Evolutionary conservation across 2,113 vertebrate genomes (phyloP), one percentile per base, ranked within the genome.

Genomic region (Gyps fulvus): DNA sequence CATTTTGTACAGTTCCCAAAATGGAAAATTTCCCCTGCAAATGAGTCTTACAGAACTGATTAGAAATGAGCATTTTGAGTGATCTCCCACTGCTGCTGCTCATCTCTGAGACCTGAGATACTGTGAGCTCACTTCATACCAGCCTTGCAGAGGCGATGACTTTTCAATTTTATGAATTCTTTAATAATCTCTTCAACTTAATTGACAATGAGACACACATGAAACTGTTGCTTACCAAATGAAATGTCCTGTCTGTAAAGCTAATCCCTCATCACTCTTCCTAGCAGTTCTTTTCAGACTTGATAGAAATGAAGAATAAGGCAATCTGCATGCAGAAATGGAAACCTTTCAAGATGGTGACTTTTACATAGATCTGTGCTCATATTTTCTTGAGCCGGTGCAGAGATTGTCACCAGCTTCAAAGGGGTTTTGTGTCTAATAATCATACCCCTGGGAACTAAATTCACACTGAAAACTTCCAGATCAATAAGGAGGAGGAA

Each of bases 11-110:
- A 7, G 15, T 19, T 65, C 79, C 78, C 40, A 59, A 50, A 34
- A 85, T 23, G 84, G 72, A 69, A 93, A 91, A 65, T 77, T 27
- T 80, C 54, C 87, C 23, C 62, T 91, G 89, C 85, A 92, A 83
- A 83, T 31, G 91, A 66, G n/a, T 55, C 74, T 55, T 34, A 2
- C 2, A 38, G 79, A 81, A 3, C 36, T 83, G 83, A 79, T 72
- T 67, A 81, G 77, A 83, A 91, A 59, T 54, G 58, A 62, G 55
- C 58, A 16, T n/a, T 43, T 55, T 31, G 83, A 84, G 67, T 36
- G 43, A 72, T 69, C 52, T 38, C 50, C 93, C 43, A 16, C 61
- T 94, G 74, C 65, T 34, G 76, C 67, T 72, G 62, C 72, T 83
- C 27, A 21, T 89, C 36, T 67, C 47, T 93, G 43, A 88, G 63